These are phyloP conservation scores for Paracentrotus lividus DNA, from an alignment of 53 echinoderm and acorn worm genomes.

Conservation along the genomic window DNA sequence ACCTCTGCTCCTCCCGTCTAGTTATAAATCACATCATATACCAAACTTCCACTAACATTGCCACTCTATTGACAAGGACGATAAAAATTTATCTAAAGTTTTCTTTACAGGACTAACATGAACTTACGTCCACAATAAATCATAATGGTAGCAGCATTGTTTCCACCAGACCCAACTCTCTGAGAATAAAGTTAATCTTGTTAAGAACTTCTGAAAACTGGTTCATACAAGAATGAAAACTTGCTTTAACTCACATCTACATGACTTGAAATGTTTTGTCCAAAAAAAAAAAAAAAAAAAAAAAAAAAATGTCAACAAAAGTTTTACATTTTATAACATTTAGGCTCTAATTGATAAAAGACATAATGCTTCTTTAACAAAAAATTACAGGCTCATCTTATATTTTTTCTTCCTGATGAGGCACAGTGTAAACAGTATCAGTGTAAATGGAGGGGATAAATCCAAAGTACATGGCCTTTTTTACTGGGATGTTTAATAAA, in stretches of 20 bases:
- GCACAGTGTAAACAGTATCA: not conserved
- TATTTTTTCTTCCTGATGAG: not conserved
- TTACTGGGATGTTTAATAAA: slow-evolving; percentile 35
- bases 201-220: not conserved
- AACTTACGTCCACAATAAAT: not conserved
- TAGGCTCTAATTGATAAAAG: too few species aligned
- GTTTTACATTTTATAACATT: too few species aligned
- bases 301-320: too few species aligned
- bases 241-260: not conserved
- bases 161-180: not conserved
- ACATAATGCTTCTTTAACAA: too few species aligned
- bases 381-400: too few species aligned
- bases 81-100: slow-evolving; percentile 37
- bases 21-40: slow-evolving; percentile 22
- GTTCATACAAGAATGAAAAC: not conserved
- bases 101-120: not conserved
- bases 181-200: not conserved
- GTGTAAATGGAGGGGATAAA: not conserved
- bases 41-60: slow-evolving; percentile 32
- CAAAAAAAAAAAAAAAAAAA: too few species aligned
- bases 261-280: not conserved
- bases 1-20: slow-evolving; percentile 41
- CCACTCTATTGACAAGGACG: slow-evolving; percentile 28
- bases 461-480: not conserved
- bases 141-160: not conserved